Percentiles rank a stretch among this genome's conserved stretches.
Conservation (phyloP, 2,888 invertebrate species). For the Nomada flava region DNA sequence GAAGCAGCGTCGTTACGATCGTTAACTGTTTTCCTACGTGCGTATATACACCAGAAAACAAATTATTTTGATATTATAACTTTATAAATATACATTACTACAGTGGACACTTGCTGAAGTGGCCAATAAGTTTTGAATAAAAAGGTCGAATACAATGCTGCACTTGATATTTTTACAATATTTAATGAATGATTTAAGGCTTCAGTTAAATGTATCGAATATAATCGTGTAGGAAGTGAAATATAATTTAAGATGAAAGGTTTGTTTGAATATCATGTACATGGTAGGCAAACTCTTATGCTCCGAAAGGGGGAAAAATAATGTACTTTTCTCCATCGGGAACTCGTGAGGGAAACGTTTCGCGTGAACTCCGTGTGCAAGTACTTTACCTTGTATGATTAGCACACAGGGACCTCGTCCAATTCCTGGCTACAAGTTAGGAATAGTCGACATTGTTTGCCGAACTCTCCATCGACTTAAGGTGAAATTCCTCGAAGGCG, state of each 20-base stretch:
- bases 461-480: constrained; percentile 67
- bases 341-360: constrained; percentile 49
- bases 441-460: constrained; percentile 72
- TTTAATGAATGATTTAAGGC: too few species aligned
- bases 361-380: constrained; percentile 54
- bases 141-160: too few species aligned
- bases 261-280: not conserved
- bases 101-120: too few species aligned
- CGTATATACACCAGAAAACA: too few species aligned
- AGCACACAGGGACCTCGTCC: constrained; percentile 56
- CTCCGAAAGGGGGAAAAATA: constrained; percentile 27
- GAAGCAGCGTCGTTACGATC: too few species aligned
- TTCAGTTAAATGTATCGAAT: not conserved
- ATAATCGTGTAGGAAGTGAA: not conserved
- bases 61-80: too few species aligned
- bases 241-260: not conserved
- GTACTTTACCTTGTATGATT: constrained; percentile 60
- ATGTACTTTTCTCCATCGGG: constrained; percentile 37
- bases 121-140: too few species aligned
- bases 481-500: constrained; percentile 61
- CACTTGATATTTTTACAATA: too few species aligned
- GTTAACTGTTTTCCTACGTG: too few species aligned
- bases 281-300: constrained; percentile 11
- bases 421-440: constrained; percentile 66
- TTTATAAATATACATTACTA: too few species aligned